Percentiles rank a stretch among this genome's conserved stretches.
These are phyloP conservation scores for Cotesia chilonis DNA, from an alignment of 1,140 invertebrate genomes.

Conservation along the genomic window DNA sequence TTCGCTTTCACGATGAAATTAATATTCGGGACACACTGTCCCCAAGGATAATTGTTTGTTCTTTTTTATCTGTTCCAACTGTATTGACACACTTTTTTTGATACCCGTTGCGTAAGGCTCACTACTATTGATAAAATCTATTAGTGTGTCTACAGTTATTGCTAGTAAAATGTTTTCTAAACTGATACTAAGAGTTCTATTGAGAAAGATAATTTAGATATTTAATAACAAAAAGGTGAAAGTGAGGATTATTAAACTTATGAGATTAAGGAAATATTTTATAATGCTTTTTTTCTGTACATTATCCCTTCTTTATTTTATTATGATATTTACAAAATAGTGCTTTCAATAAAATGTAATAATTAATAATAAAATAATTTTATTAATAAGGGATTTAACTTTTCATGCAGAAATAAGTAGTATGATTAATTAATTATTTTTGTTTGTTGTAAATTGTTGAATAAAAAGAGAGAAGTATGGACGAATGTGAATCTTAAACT, in stretches of 20 bases:
- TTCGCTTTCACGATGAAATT: constrained; percentile 71
- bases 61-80: too few relatives aligned
- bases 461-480: background rate
- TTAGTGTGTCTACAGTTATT: too few relatives aligned
- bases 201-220: background rate
- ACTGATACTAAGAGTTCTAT: too few relatives aligned
- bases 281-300: background rate
- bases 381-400: background rate
- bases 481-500: too few relatives aligned
- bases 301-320: background rate
- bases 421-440: constrained; percentile 1
- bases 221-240: background rate
- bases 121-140: too few relatives aligned
- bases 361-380: background rate
- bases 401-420: background rate
- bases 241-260: background rate
- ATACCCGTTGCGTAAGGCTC: too few relatives aligned
- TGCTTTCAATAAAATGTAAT: background rate
- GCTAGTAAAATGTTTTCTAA: too few relatives aligned
- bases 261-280: constrained; percentile 4
- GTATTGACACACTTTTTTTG: too few relatives aligned
- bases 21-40: constrained; percentile 59
- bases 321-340: background rate
- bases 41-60: constrained; percentile 32
- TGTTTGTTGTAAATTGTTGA: background rate